Percentiles rank a stretch among this genome's conserved stretches.
phyloP scores from a whole-genome alignment of 2,888 invertebrate genomes.

The Drosophila meridionalis region DNA sequence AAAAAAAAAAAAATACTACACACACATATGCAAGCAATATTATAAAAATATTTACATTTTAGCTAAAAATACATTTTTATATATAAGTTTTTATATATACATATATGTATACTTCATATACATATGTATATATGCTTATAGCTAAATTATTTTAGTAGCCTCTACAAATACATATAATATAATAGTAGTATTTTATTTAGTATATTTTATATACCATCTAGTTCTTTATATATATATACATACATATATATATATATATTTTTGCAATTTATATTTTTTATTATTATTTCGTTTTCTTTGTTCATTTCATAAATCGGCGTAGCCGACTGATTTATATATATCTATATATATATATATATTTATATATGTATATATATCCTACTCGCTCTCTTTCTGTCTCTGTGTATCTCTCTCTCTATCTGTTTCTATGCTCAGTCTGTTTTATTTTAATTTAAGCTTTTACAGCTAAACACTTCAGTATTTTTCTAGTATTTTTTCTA shows the following conservation, averaged over 20 bases:
- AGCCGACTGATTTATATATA: conserved; percentile 14
- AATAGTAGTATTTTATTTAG: conserved; percentile 31
- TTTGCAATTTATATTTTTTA: conserved; percentile 13
- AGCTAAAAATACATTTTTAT: neutral
- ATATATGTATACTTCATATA: conserved; percentile 11
- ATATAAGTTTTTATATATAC: conserved; percentile 24
- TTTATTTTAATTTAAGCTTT: conserved; percentile 6
- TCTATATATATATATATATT: conserved; percentile 13
- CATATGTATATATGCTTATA: conserved; percentile 14
- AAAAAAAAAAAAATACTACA: conserved; percentile 30
- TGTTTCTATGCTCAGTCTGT: neutral
- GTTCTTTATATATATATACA: neutral
- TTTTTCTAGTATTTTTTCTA: conserved; percentile 14
- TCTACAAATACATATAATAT: conserved; percentile 8
- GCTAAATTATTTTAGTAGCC: conserved; percentile 21
- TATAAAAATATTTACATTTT: conserved; percentile 31
- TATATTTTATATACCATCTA: neutral
- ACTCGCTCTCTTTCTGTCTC: conserved; percentile 9
- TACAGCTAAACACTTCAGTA: neutral
- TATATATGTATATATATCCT: conserved; percentile 4
- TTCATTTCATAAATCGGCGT: conserved; percentile 21
- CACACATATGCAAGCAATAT: conserved; percentile 56
- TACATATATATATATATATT: conserved; percentile 8
- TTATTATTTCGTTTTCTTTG: conserved; percentile 2
- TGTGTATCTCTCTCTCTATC: neutral